Evolutionary conservation across 2,797 vertebrate genomes (phyloP).

Genomic region (Malacoctenus gilli): DNA sequence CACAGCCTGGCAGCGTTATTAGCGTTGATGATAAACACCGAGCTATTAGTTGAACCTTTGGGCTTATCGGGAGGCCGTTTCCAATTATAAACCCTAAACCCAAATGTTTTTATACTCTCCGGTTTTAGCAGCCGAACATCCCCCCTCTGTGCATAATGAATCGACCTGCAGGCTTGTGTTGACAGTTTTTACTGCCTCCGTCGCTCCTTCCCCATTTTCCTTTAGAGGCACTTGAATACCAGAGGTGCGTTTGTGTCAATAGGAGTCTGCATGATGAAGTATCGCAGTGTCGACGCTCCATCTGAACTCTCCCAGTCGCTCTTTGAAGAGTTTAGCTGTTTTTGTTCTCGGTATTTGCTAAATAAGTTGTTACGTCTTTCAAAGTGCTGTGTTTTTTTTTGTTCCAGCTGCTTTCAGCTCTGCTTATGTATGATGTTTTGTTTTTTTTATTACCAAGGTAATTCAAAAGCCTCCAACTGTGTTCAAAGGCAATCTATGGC

Average conservation of each 20-base stretch:
- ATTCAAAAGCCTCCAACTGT: conserved; percentile 17
- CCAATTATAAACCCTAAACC: too few species aligned
- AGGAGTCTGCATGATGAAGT: conserved; percentile 29
- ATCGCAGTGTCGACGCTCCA: conserved; percentile 38
- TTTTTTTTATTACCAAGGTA: conserved; percentile 1
- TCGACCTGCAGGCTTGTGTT: too few species aligned
- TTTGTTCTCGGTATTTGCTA: conserved; percentile 32
- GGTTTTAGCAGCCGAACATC: too few species aligned
- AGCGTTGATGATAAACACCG: conserved; percentile 13
- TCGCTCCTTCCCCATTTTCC: conserved; percentile 8
- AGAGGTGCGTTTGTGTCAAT: conserved; percentile 14
- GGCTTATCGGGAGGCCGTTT: conserved; percentile 1
- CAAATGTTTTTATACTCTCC: not conserved
- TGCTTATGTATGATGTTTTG: conserved; percentile 39
- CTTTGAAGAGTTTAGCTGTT: conserved; percentile 16
- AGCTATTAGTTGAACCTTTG: too few species aligned
- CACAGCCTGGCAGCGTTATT: conserved; percentile 6
- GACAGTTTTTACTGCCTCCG: conserved; percentile 3
- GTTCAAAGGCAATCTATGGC: conserved; percentile 2
- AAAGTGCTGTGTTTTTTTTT: conserved; percentile 36
- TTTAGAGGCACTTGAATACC: conserved; percentile 13
- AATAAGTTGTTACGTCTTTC: conserved; percentile 37
- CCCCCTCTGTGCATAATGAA: too few species aligned
- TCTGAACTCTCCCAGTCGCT: conserved; percentile 24
- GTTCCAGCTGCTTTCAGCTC: conserved; percentile 24